Conservation (phyloP, 2,113 vertebrate genomes). For the Podocnemis expansa region DNA sequence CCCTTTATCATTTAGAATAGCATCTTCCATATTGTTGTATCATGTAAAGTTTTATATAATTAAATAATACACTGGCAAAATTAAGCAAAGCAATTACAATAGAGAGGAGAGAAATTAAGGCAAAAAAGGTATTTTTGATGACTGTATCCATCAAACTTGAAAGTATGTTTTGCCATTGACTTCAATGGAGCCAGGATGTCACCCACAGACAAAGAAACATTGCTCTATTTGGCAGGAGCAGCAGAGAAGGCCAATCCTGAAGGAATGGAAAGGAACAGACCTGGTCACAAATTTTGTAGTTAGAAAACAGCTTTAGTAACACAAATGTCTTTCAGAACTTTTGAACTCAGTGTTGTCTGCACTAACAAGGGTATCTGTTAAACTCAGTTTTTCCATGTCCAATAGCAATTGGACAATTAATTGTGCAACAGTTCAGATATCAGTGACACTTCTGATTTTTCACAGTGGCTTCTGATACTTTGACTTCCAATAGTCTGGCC, state of each 20-base stretch:
- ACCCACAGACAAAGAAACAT: neutral
- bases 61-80: neutral
- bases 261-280: neutral
- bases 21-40: neutral
- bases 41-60: neutral
- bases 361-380: neutral
- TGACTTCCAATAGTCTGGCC: constrained; percentile 48
- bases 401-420: constrained; percentile 23
- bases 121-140: neutral
- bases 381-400: neutral
- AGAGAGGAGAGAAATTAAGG: neutral
- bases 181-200: neutral
- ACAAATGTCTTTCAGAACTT: neutral
- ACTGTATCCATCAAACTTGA: neutral
- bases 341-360: neutral
- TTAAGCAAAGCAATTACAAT: neutral
- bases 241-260: neutral
- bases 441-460: constrained; percentile 46
- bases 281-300: neutral
- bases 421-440: constrained; percentile 30
- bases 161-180: neutral
- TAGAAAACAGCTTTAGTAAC: neutral
- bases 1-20: neutral
- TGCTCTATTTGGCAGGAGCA: neutral
- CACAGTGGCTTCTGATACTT: constrained; percentile 6